Evolutionary conservation across 1,140 invertebrate species (phyloP).

Genomic region (Nebria ingens): DNA sequence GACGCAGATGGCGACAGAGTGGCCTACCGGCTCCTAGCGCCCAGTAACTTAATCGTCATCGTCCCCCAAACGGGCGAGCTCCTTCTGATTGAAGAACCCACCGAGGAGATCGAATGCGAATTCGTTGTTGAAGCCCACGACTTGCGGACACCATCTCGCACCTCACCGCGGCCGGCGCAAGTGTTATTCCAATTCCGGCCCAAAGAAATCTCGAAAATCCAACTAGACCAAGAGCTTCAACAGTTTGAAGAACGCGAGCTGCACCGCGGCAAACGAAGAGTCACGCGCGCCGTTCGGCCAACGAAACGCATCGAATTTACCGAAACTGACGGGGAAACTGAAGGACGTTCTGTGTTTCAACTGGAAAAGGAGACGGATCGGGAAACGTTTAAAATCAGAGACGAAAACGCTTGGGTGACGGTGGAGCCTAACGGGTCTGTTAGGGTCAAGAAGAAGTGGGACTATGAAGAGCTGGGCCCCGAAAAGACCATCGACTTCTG

Average conservation of each 20-base stretch:
- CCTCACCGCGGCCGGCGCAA: conserved; percentile 56
- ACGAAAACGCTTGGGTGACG: conserved; percentile 88
- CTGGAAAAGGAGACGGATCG: conserved; percentile 84
- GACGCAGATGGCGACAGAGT: conserved; percentile 82
- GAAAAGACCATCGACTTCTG: conserved; percentile 95
- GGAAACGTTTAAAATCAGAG: conserved; percentile 86
- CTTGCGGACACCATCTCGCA: conserved; percentile 55
- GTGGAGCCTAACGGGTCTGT: conserved; percentile 86
- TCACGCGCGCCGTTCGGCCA: conserved; percentile 77
- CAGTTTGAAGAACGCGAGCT: conserved; percentile 35
- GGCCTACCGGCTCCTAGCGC: conserved; percentile 67
- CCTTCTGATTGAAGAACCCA: conserved; percentile 63
- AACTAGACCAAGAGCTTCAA: conserved; percentile 44
- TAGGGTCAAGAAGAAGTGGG: conserved; percentile 91
- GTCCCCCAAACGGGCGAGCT: conserved; percentile 87
- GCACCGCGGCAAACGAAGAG: conserved; percentile 68
- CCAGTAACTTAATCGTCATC: conserved; percentile 69
- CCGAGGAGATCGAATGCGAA: conserved; percentile 52
- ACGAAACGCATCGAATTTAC: conserved; percentile 88
- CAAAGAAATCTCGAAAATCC: conserved; percentile 37
- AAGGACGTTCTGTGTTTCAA: conserved; percentile 79
- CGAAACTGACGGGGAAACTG: conserved; percentile 79
- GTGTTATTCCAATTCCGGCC: conserved; percentile 65
- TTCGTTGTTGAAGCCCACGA: conserved; percentile 73
- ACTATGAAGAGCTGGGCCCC: conserved; percentile 89